These are phyloP conservation scores for Cepphus grylle DNA, from an alignment of 2,113 vertebrate genomes.

Conservation along the genomic window DNA sequence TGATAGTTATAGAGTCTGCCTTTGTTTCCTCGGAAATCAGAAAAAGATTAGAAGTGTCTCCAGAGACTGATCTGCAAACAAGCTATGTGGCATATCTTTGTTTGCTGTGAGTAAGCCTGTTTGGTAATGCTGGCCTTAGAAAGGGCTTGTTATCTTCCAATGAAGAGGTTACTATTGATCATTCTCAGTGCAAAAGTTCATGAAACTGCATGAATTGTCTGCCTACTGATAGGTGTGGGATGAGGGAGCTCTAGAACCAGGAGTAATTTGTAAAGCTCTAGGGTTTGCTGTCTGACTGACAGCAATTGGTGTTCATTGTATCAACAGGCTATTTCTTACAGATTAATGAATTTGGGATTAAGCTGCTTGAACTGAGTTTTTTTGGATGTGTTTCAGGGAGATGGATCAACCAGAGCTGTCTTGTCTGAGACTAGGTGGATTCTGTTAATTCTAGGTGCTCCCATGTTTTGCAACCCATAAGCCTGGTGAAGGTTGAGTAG, in stretches of 20 bases:
- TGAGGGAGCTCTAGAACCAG: not conserved
- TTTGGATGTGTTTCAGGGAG: not conserved
- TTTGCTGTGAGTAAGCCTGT: not conserved
- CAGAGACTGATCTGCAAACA: not conserved
- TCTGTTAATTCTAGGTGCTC: not conserved
- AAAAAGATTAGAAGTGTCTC: not conserved
- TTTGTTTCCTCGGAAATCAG: not conserved
- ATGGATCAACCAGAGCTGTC: not conserved
- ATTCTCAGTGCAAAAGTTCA: not conserved
- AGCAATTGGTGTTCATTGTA: not conserved
- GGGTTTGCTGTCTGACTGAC: not conserved
- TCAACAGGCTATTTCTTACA: not conserved
- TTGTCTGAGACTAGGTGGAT: not conserved
- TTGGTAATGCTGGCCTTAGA: not conserved
- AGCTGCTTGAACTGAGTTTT: not conserved
- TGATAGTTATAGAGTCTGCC: not conserved
- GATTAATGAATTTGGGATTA: not conserved
- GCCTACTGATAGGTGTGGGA: not conserved
- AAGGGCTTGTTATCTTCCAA: not conserved
- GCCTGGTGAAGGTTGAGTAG: not conserved
- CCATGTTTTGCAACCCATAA: not conserved
- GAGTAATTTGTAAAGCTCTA: not conserved
- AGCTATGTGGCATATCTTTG: not conserved
- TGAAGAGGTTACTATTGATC: conserved; percentile 7
- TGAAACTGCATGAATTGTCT: not conserved